phyloP scores from a whole-genome alignment of 30 jellyfish, hydroid and myxozoan species.

The Aurelia aurita complex sp. Pacific region DNA sequence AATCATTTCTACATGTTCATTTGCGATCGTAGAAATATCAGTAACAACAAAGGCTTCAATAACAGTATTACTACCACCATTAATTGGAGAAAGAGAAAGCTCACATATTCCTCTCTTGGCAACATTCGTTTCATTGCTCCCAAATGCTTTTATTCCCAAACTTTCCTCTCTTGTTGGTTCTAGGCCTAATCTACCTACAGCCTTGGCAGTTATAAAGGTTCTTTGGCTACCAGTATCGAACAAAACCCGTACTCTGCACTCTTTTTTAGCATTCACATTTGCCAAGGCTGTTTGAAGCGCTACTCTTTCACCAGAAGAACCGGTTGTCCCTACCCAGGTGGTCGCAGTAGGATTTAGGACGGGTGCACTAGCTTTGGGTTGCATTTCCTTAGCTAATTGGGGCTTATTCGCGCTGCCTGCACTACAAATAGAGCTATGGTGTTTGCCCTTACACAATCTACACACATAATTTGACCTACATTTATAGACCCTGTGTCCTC shows the following conservation, averaged over 20 bases:
- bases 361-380: conserved; percentile 48
- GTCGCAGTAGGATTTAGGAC: conserved; percentile 43
- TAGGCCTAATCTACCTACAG: conserved; percentile 25
- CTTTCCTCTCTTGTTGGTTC: conserved; percentile 63
- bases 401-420: not conserved
- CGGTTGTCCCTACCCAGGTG: conserved; percentile 52
- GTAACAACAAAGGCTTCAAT: conserved; percentile 56
- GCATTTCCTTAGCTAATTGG: not conserved
- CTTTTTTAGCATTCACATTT: conserved; percentile 24
- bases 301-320: conserved; percentile 1
- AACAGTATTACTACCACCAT: not conserved
- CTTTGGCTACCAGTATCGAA: conserved; percentile 65
- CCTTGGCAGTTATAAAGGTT: conserved; percentile 38
- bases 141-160: conserved; percentile 50
- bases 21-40: conserved; percentile 43
- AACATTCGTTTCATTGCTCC: conserved; percentile 55
- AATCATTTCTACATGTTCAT: conserved; percentile 33
- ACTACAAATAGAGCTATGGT: conserved; percentile 11
- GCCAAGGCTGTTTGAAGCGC: conserved; percentile 57
- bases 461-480: not conserved
- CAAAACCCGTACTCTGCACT: conserved; percentile 18
- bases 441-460: conserved; percentile 22
- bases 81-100: conserved; percentile 24
- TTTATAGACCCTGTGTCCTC: conserved; percentile 19
- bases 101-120: conserved; percentile 34